Percentiles rank a stretch among this genome's conserved stretches.
Conservation (phyloP, 2,113 vertebrate genomes). For the Solea senegalensis region DNA sequence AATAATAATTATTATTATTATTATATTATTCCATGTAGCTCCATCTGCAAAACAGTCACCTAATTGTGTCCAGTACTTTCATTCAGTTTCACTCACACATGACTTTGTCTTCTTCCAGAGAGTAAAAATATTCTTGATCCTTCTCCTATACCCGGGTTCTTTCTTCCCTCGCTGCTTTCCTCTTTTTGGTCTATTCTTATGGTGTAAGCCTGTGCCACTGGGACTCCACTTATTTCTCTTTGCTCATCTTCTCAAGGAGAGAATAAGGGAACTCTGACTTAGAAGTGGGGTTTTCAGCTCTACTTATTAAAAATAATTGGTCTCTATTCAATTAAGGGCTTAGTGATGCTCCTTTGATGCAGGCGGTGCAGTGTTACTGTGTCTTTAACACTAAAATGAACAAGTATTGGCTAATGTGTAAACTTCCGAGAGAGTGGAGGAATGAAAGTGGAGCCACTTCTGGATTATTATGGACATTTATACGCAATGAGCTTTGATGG, state of each 20-base stretch:
- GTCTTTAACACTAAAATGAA: slow-evolving; percentile 43
- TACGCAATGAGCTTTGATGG: slow-evolving; percentile 26
- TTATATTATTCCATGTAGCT: too few species aligned
- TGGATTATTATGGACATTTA: slow-evolving; percentile 28
- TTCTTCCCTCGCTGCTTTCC: slow-evolving; percentile 12
- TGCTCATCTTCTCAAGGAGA: slow-evolving; percentile 11
- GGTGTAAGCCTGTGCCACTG: slow-evolving; percentile 37
- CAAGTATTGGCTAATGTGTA: slow-evolving; percentile 42
- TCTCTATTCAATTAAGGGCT: slow-evolving; percentile 69
- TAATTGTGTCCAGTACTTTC: background rate
- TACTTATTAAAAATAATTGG: slow-evolving; percentile 79
- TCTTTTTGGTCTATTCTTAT: slow-evolving; percentile 44
- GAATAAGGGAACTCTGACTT: slow-evolving; percentile 58
- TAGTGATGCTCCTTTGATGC: slow-evolving; percentile 68
- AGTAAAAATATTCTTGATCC: slow-evolving; percentile 11
- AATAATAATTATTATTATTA: too few species aligned
- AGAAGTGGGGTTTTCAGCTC: slow-evolving; percentile 59
- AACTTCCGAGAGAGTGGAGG: background rate
- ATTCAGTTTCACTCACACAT: slow-evolving; percentile 1
- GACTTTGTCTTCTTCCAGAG: slow-evolving; percentile 37
- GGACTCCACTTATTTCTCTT: slow-evolving; percentile 53
- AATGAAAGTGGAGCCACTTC: slow-evolving; percentile 6
- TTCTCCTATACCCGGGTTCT: slow-evolving; percentile 4
- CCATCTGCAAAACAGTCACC: background rate
- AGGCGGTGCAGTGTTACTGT: slow-evolving; percentile 21